Percentiles rank a stretch among this genome's conserved stretches.
These are phyloP conservation scores for Thera obeliscata DNA, from an alignment of 2,888 invertebrate genomes.

Conservation along the genomic window DNA sequence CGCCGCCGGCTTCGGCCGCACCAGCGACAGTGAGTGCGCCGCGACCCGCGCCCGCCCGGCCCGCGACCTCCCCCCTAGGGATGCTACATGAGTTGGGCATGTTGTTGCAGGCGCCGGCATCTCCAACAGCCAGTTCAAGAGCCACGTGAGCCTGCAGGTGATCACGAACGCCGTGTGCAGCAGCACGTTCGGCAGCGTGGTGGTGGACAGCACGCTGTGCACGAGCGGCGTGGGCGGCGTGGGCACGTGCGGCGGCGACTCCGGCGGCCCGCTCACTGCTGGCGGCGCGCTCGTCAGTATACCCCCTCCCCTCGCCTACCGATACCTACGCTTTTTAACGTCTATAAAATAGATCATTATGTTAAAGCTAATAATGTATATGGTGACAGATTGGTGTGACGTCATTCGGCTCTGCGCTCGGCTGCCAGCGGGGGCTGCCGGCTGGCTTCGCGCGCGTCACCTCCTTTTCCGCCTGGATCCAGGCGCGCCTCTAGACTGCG, in stretches of 20 bases:
- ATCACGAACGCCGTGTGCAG: conserved; percentile 63
- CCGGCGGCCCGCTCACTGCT: conserved; percentile 59
- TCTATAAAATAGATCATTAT: too few relatives aligned
- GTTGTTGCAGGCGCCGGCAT: conserved; percentile 49
- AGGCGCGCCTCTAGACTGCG: conserved; percentile 32
- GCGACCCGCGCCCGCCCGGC: too few relatives aligned
- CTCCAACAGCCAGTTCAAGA: conserved; percentile 56
- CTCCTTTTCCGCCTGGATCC: conserved; percentile 46
- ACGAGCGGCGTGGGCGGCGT: conserved; percentile 55
- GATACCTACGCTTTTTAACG: too few relatives aligned
- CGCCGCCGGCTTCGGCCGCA: conserved; percentile 64
- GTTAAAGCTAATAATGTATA: too few relatives aligned
- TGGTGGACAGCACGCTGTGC: conserved; percentile 59
- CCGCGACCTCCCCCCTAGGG: too few relatives aligned
- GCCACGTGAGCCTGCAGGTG: conserved; percentile 71
- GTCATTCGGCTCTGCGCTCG: conserved; percentile 42
- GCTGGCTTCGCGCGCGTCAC: conserved; percentile 46
- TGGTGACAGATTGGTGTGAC: conserved; percentile 41
- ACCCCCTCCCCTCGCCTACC: too few relatives aligned
- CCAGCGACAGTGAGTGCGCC: conserved; percentile 52
- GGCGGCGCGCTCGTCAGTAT: conserved; percentile 38
- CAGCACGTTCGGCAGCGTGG: conserved; percentile 48
- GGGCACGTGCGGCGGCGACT: conserved; percentile 70
- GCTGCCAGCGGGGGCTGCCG: conserved; percentile 43
- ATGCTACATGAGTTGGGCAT: too few relatives aligned